Evolutionary conservation across 92 coral and sea anemone species (phyloP), one percentile per base, ranked within the genome.

Genomic region (Porites rus): DNA sequence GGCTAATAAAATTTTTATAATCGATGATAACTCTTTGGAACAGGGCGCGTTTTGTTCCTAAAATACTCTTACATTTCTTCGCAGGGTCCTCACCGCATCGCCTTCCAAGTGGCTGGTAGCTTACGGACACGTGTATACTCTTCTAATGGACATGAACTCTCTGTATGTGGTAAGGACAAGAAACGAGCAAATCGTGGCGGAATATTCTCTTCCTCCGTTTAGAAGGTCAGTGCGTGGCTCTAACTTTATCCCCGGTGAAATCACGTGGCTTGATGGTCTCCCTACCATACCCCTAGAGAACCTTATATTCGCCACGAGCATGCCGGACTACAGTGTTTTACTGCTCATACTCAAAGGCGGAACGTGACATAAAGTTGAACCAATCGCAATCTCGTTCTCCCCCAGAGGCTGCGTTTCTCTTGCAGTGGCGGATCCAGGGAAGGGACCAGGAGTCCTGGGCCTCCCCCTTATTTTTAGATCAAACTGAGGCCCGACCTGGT

Each of bases 51-150:
- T 38, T 38, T 65, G 18, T 69, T 72, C 18, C 52, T 50, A 65
- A 14, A 51, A 24, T 53, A 56, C 22, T 31, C 85, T 67, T 38
- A 38, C 46, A 75, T 86, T 65, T 69, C 54, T 74, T 87, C 63
- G 3, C 77, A 97, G 99, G 84, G 85, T 89, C 21, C 91, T 97
- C 78, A 72, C 80, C 0, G 77, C 91, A 25, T 88, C 93, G 0
- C 94, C 95, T 0, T 87, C 94, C 67, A 89, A 90, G 72, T 95
- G 98, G 98, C 93, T 97, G 54, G 98, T 97, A 4, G 96, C 98
- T 1, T 79, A 80, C 77, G 99, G 99, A 31, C 90, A 92, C 25
- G 79, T 97, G 83, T 93, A 95, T 71, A 93, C 92, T 18, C 86
- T 97, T 21, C 85, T 92, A 3, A 74, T 95, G 92, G 98, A 97